Conservation (phyloP, 2,888 invertebrate genomes). For the Xanthia icteritia region DNA sequence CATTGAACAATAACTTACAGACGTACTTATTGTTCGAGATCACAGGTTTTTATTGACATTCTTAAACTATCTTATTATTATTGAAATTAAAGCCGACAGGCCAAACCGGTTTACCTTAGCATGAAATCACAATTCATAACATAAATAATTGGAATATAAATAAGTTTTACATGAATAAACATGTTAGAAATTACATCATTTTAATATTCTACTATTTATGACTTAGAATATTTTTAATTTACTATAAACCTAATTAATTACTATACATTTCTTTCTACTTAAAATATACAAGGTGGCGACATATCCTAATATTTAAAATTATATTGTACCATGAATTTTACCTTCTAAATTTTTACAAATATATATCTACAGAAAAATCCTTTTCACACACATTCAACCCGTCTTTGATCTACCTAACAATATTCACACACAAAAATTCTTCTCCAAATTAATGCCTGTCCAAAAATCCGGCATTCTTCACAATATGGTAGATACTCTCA, state of each 20-base stretch:
- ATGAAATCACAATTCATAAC: constrained; percentile 50
- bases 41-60: constrained; percentile 77
- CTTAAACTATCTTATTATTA: constrained; percentile 31
- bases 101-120: constrained; percentile 61
- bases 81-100: constrained; percentile 42
- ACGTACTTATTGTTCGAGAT: constrained; percentile 88
- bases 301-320: constrained; percentile 11
- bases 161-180: constrained; percentile 39
- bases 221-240: constrained; percentile 60
- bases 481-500: constrained; percentile 93
- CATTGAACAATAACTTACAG: constrained; percentile 87
- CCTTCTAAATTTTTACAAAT: not conserved
- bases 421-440: not conserved
- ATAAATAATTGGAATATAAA: constrained; percentile 47
- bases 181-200: constrained; percentile 35
- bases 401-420: not conserved
- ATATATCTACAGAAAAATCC: not conserved
- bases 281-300: constrained; percentile 51
- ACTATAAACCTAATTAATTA: not conserved
- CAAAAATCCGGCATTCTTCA: constrained; percentile 93
- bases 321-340: constrained; percentile 40
- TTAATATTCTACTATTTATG: constrained; percentile 45
- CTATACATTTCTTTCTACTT: not conserved
- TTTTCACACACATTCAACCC: not conserved
- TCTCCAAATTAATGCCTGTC: constrained; percentile 75